Conservation (phyloP, 2,888 invertebrate species). For the Chelonus formosanus region DNA sequence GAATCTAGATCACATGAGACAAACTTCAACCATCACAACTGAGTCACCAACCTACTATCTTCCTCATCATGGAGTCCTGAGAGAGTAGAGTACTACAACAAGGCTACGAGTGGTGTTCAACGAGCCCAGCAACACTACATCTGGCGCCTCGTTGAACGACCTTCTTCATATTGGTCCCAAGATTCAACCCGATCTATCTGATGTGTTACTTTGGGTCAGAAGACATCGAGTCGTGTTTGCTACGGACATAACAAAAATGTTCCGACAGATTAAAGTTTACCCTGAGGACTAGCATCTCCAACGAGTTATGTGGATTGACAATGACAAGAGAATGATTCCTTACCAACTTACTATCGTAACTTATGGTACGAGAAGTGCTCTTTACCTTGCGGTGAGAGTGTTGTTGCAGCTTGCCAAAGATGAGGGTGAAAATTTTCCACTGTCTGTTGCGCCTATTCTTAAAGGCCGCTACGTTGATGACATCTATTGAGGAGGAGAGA, state of each 20-base stretch:
- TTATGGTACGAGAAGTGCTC: too few relatives aligned
- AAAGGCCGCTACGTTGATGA: constrained; percentile 34
- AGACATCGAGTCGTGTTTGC: constrained; percentile 21
- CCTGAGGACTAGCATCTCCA: too few relatives aligned
- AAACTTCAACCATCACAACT: neutral
- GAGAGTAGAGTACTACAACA: constrained; percentile 51
- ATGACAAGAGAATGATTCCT: too few relatives aligned
- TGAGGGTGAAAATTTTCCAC: constrained; percentile 29
- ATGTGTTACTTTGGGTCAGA: constrained; percentile 15
- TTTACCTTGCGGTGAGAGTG: constrained; percentile 19
- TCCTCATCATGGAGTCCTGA: constrained; percentile 52
- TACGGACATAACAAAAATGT: constrained; percentile 32
- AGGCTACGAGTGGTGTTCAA: constrained; percentile 55
- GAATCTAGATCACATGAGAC: constrained; percentile 11
- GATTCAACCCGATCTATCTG: constrained; percentile 1
- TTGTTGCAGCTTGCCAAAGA: constrained; percentile 30
- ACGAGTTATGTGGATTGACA: too few relatives aligned
- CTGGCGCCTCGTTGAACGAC: neutral
- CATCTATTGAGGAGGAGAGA: constrained; percentile 22
- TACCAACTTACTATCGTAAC: too few relatives aligned
- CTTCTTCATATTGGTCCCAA: constrained; percentile 1
- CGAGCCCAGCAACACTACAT: constrained; percentile 41
- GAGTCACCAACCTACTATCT: constrained; percentile 27
- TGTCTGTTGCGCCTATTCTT: constrained; percentile 21
- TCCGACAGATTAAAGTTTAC: too few relatives aligned